Conservation (phyloP, 2,113 vertebrate genomes). For the Tragelaphus imberbis region DNA sequence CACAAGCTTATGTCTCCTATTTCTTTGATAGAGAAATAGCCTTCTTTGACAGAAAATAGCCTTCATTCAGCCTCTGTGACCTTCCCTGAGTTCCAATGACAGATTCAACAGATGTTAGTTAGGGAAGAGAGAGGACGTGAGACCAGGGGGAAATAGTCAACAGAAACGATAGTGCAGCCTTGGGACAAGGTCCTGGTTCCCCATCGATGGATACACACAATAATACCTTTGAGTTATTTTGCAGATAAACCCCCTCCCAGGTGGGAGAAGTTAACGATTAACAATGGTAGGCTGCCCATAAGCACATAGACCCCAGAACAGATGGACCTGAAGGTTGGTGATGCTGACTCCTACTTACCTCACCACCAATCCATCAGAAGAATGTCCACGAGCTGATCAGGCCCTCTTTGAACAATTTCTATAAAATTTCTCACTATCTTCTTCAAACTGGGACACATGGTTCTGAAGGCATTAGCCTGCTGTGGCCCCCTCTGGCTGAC, state of each 20-base stretch:
- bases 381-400: neutral
- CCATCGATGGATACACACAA: neutral
- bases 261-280: neutral
- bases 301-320: neutral
- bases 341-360: neutral
- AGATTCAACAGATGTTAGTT: neutral
- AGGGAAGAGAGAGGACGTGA: fast-evolving
- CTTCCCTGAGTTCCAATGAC: neutral
- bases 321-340: neutral
- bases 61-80: neutral
- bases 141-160: neutral
- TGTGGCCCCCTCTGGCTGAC: neutral
- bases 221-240: neutral
- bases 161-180: neutral
- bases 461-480: neutral
- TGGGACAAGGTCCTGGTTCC: neutral
- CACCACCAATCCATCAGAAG: neutral
- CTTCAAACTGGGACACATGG: neutral
- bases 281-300: neutral
- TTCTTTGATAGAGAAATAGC: no score
- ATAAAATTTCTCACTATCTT: neutral
- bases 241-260: neutral
- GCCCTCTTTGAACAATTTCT: neutral
- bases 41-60: neutral
- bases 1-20: neutral